Base-by-base conservation (phyloP, 92 coral and sea anemone species). In the Micromussa lordhowensis region DNA sequence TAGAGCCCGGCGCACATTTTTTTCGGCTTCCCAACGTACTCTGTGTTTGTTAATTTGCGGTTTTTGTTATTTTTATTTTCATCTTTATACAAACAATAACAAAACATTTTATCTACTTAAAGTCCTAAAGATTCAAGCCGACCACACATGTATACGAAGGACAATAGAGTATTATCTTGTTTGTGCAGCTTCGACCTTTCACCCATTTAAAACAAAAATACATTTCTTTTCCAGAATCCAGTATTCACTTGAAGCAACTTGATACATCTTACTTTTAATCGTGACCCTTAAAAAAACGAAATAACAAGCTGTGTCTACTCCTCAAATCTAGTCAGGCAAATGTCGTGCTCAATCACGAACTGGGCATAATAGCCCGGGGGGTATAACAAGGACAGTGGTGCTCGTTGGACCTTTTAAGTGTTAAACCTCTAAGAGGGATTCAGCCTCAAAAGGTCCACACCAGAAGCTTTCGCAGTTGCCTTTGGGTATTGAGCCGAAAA, bases 121-220 rank as follows among this genome's bases (percentile, higher is more conserved):
- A 4, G 54, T 38, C 11, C n/a, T 3, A 3, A 19, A 38, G 26
- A 30, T 38, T 1, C 38, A 36, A 76, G 55, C 12, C 18, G 29
- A 76, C 53, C 14, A 18, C 79, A 15, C 79, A 75, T n/a, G n/a
- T 11, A 57, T 44, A 3, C 58, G 29, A 76, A 40, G 35, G 24
- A 40, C 48, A 44, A 57, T 44, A 22, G 28, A 34, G 51, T 34
- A 68, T 79, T 79, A 79, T 58, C 83, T 32, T 58, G 71, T 32
- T 58, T 34, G 9, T 0, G 31, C 83, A 58, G 68, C 10, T 79
- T 64, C 71, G 83, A 79, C 53, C 83, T 79, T 79, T 79, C 69
- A 32, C 70, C 83, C 31, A 79, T 31, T 14, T 31, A 1, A 55
- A 32, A 18, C 38, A 32, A 79, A 57, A 66, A 66, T 8, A 26